Evolutionary conservation across 2,113 vertebrate species (phyloP).

Genomic region (Romanogobio albipinnatus): DNA sequence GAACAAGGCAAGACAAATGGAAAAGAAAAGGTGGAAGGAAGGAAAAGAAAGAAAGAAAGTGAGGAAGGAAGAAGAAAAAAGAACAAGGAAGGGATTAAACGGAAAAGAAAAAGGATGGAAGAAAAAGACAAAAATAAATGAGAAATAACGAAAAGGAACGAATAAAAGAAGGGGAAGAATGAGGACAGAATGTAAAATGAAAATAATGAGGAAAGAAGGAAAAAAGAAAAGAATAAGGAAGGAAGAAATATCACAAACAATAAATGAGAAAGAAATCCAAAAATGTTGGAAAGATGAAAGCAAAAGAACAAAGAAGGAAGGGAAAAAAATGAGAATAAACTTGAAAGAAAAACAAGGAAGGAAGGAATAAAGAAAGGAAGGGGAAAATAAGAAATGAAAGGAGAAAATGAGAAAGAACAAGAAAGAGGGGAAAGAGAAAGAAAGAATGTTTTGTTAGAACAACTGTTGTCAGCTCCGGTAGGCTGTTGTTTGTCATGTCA

Average conservation of each 20-base stretch:
- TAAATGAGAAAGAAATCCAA: not conserved
- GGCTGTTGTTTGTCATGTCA: constrained; percentile 76
- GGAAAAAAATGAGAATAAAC: constrained; percentile 60
- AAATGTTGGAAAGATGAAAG: not conserved
- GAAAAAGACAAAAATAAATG: not conserved
- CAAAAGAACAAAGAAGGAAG: not conserved
- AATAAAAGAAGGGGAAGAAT: not conserved
- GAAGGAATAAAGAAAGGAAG: constrained; percentile 23
- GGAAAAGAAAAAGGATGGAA: not conserved
- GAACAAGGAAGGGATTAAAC: not conserved
- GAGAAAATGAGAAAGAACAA: constrained; percentile 70
- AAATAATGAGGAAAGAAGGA: not conserved
- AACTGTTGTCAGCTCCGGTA: constrained; percentile 70
- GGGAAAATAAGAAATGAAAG: constrained; percentile 58
- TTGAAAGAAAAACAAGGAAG: not conserved
- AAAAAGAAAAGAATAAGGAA: not conserved
- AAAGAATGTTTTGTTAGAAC: constrained; percentile 70
- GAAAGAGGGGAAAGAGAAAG: constrained; percentile 59
- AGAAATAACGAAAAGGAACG: not conserved
- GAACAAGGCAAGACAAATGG: too few relatives aligned
- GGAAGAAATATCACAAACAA: not conserved
- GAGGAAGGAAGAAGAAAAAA: too few relatives aligned
- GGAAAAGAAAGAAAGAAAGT: too few relatives aligned
- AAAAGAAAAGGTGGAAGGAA: not conserved
- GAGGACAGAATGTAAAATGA: not conserved